Base-by-base conservation (phyloP, 1,140 invertebrate genomes). In the Formica exsecta region DNA sequence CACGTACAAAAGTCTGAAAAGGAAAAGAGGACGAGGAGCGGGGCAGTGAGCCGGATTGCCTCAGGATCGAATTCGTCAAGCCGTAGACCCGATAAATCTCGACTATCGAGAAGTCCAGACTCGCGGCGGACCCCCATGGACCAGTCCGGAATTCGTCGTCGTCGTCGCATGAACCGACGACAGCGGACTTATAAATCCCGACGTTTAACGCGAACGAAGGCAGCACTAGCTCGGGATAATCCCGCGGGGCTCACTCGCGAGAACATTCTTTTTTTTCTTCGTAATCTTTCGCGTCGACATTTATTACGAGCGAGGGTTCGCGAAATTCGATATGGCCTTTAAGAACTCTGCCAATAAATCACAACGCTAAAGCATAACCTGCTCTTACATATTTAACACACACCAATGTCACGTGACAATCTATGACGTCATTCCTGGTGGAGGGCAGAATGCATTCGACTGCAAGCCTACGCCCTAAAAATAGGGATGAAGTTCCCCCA, bases 1-100 rank as follows among this genome's bases (percentile, higher is more conserved):
- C 36, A 74, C 76, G 61, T 79, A 66, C 54, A 83, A 74, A 83
- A 83, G 68, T 83, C 79, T 68, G 61, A 68, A 79, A 79, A 66
- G 75, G 22, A 64, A 38, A 25, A 64, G 48, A 54, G 64, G 51
- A 79, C 4, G 74, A 68, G 13, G 25, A 29, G 36, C 51, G 19
- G 32, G 16, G 71, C 29, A 62, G 70, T 29, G 70, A 66, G 59
- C 44, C 76, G 79, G 54, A 79, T 80, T 54, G 81, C 38, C 44
- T 25, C 36, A 61, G 51, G 38, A 74, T 68, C 73, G 81, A 77
- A 75, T 75, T 85, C 81, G 81, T 85, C 71, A 77, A 85, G 74
- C 54, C 85, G 64, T 87, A 86, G 87, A 87, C 61, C 73, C 88
- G 87, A 90, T 90, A 84, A 88, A 90, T 90, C 89, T 89, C 65